A percentile compares a stretch with the other conserved stretches of the same genome.
phyloP scores from a whole-genome alignment of 1,140 invertebrate species.

The Drosophila chauvacae region DNA sequence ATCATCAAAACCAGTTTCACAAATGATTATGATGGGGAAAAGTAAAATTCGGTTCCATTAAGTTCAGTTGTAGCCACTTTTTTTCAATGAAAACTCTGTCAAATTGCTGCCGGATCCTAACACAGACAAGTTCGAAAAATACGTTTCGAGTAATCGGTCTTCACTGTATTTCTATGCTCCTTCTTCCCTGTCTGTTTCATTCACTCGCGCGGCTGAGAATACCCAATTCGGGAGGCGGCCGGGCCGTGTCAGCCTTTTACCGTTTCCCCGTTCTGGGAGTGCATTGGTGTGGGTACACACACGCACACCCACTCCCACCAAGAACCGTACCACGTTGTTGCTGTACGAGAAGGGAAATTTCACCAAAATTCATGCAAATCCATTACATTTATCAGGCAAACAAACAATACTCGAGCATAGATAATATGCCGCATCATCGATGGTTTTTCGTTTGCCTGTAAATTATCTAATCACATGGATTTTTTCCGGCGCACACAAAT shows the following conservation, averaged over 20 bases:
- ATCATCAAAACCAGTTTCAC: background rate
- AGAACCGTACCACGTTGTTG: slow-evolving; percentile 31
- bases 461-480: slow-evolving; percentile 75
- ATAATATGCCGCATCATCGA: slow-evolving; percentile 37
- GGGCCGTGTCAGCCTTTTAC: slow-evolving; percentile 21
- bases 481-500: slow-evolving; percentile 33
- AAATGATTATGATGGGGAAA: background rate
- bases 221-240: slow-evolving; percentile 18
- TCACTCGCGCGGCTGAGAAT: slow-evolving; percentile 28
- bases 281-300: slow-evolving; percentile 1
- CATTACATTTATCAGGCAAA: slow-evolving; percentile 29
- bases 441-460: slow-evolving; percentile 42
- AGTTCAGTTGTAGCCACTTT: too few species aligned
- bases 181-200: slow-evolving; percentile 14
- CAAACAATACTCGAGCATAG: slow-evolving; percentile 26
- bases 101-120: too few species aligned
- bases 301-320: background rate
- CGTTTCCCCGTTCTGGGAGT: slow-evolving; percentile 6
- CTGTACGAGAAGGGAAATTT: slow-evolving; percentile 7
- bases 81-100: too few species aligned
- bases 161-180: slow-evolving; percentile 13
- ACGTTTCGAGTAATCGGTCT: background rate
- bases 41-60: too few species aligned
- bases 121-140: background rate
- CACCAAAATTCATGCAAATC: slow-evolving; percentile 23